Base-by-base conservation (phyloP, 1,140 invertebrate genomes). In the Leptinotarsa undecemlineata region DNA sequence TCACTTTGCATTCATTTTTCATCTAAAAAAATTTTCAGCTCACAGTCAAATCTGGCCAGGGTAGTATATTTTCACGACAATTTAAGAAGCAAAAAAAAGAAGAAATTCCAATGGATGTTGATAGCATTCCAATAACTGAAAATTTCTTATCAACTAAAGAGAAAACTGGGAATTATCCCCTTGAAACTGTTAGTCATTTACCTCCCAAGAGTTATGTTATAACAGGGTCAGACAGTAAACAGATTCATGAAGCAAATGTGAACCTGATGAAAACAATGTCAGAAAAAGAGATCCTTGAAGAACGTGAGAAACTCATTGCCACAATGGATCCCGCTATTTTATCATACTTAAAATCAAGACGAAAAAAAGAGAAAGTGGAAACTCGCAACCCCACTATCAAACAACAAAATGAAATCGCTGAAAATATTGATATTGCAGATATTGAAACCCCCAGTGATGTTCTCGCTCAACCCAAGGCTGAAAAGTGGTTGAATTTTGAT, bases 401-500 rank as follows among this genome's bases (percentile, higher is more conserved):
- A 75, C 70, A 79, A 79, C 83, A 83, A 76, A 82, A 81, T 71
- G 70, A 82, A 80, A 74, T 71, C 71, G 80, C 76, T 14, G 71
- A 81, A 73, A 74, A 70, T 68, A 71, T 82, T 47, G 77, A 77
- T 62, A 42, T 81, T 64, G 80, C 83, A 67, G 76, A 85, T 48
- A 73, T 81, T 48, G 75, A 82, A 72, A 73, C 80, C 15, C 48
- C 77, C 14, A 77, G 78, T 26, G 89, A 92, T 77, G 84, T 94
- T 48, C 80, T 93, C 14, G 87, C 88, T 62, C 87, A 88, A 82
- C 89, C 88, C 68, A 86, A 89, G 73, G 81, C 90, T 2, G 89
- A 91, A 72, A 90, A 91, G 33, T 96, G 93, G 93, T 78, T 96
- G 0, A 89, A 96, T 82, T 96, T 96, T 90, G 89, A 95, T 84